Percentiles rank a stretch among this genome's conserved stretches.
Evolutionary conservation across 2,113 vertebrate genomes (phyloP).

Genomic region (Petrocephalus zakoni): DNA sequence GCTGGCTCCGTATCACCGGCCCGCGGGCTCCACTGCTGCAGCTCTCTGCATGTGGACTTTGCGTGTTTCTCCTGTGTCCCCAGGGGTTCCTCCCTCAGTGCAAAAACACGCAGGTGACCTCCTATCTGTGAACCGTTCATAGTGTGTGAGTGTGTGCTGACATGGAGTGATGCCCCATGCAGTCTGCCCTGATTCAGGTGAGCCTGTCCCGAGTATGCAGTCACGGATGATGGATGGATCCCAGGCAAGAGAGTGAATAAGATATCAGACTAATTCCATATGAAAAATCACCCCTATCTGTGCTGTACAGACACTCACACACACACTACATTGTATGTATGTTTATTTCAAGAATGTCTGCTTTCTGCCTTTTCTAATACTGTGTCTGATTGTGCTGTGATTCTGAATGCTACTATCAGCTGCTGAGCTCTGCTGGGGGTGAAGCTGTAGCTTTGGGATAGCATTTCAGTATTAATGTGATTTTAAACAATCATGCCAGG

Average conservation of each 20-base stretch:
- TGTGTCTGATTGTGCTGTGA: background rate
- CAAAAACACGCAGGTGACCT: slow-evolving; percentile 31
- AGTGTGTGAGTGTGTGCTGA: slow-evolving; percentile 37
- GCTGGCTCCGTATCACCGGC: background rate
- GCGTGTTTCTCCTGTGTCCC: background rate
- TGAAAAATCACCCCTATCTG: background rate
- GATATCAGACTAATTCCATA: background rate
- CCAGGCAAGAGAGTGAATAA: background rate
- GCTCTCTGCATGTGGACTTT: background rate
- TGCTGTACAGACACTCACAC: background rate
- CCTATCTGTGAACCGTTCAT: background rate
- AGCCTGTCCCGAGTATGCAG: background rate
- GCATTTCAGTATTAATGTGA: background rate
- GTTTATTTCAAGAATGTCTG: background rate
- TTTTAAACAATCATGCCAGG: slow-evolving; percentile 2
- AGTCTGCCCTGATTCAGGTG: background rate
- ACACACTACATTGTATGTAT: background rate
- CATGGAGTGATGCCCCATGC: slow-evolving; percentile 24
- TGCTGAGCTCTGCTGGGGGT: background rate
- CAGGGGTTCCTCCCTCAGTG: background rate
- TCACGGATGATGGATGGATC: background rate
- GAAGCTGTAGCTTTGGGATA: background rate
- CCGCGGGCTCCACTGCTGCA: background rate
- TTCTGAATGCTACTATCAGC: background rate
- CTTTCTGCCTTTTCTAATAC: background rate